These are phyloP conservation scores for Clarias batrachus DNA, from an alignment of 2,113 vertebrate species.

Conservation along the genomic window DNA sequence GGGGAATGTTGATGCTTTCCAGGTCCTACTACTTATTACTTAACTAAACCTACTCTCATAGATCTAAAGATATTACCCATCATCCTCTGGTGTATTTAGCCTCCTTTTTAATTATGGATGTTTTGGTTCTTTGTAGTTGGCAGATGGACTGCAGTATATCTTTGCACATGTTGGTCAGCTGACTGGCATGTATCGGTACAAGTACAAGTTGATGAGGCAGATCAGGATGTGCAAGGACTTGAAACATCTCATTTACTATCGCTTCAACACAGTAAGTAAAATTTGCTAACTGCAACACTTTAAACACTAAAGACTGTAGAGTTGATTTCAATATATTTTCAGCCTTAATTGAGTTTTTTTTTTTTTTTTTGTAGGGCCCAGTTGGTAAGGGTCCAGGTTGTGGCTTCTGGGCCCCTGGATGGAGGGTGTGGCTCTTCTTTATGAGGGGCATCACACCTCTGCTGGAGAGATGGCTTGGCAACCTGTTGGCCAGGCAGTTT, in stretches of 20 bases:
- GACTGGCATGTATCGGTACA: slow-evolving; percentile 98
- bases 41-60: neutral
- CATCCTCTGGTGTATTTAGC: neutral
- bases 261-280: slow-evolving; percentile 92
- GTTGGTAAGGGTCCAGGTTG: slow-evolving; percentile 98
- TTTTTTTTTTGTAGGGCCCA: slow-evolving; percentile 78
- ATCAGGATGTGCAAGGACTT: slow-evolving; percentile 99
- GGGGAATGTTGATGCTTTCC: slow-evolving; percentile 97
- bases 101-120: neutral
- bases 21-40: slow-evolving; percentile 72
- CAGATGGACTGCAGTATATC: slow-evolving; percentile 97
- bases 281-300: neutral
- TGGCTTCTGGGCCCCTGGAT: slow-evolving; percentile 98
- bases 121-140: slow-evolving; percentile 71
- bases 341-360: neutral
- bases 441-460: slow-evolving; percentile 98
- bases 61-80: neutral
- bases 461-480: slow-evolving; percentile 96
- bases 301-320: neutral
- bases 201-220: slow-evolving; percentile 98
- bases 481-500: slow-evolving; percentile 96
- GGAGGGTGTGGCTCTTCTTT: slow-evolving; percentile 99
- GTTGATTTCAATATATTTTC: neutral
- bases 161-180: slow-evolving; percentile 97
- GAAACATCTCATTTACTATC: slow-evolving; percentile 98